These are phyloP conservation scores for Paracyclopina nana DNA, from an alignment of 1,140 invertebrate genomes.

Conservation along the genomic window DNA sequence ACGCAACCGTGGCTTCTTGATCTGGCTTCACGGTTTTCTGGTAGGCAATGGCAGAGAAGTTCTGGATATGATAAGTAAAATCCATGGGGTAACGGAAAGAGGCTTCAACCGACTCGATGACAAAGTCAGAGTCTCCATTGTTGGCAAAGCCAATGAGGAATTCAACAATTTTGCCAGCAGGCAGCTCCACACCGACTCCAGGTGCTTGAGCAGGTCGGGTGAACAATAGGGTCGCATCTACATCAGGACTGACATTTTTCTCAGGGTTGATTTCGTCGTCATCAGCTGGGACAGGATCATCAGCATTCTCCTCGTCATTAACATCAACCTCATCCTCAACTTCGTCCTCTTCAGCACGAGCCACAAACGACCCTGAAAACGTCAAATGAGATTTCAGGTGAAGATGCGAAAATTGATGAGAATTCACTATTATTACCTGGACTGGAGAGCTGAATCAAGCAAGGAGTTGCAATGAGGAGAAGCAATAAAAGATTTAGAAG, in stretches of 20 bases:
- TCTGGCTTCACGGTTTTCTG: constrained; percentile 68
- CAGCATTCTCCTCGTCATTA: constrained; percentile 38
- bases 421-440: no score
- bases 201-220: constrained; percentile 50
- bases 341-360: constrained; percentile 24
- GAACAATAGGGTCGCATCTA: constrained; percentile 76
- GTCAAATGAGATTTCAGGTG: not conserved
- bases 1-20: constrained; percentile 81
- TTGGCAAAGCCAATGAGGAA: constrained; percentile 92
- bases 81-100: constrained; percentile 98
- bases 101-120: constrained; percentile 79
- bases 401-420: no score
- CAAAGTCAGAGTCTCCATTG: constrained; percentile 71
- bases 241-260: constrained; percentile 62
- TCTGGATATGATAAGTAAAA: constrained; percentile 93
- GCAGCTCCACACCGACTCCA: constrained; percentile 48
- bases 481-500: no score
- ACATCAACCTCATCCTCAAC: constrained; percentile 36
- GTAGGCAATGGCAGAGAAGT: constrained; percentile 80
- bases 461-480: no score
- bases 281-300: constrained; percentile 30
- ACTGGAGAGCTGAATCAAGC: no score
- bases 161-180: constrained; percentile 75
- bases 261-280: constrained; percentile 38
- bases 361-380: not conserved